phyloP scores from a whole-genome alignment of 2,797 vertebrate species.

The Tapirus indicus region DNA sequence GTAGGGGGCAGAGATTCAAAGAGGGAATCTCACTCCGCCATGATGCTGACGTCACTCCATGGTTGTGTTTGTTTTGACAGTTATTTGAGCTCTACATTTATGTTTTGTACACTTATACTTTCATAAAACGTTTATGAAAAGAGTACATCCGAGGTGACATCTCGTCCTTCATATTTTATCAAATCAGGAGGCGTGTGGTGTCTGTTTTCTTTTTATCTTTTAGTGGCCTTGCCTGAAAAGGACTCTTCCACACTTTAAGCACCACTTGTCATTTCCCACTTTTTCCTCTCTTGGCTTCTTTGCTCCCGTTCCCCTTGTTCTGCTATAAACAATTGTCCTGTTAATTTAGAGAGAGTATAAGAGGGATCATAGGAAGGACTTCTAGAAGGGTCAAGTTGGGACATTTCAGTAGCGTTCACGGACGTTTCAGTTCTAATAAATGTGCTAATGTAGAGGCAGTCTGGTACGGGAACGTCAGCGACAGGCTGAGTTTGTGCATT shows the following conservation, averaged over 20 bases:
- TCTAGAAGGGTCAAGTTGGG: not conserved
- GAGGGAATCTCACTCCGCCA: too few species aligned
- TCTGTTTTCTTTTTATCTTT: not conserved
- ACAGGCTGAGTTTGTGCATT: not conserved
- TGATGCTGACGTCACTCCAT: too few species aligned
- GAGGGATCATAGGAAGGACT: not conserved
- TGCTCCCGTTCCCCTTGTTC: not conserved
- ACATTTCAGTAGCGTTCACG: not conserved
- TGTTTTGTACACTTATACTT: not conserved
- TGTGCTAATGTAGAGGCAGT: not conserved
- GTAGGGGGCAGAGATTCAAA: too few species aligned
- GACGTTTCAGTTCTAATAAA: not conserved
- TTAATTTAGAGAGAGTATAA: constrained; percentile 12
- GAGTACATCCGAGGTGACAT: not conserved
- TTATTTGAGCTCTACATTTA: not conserved
- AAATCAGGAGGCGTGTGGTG: not conserved
- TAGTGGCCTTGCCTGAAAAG: not conserved
- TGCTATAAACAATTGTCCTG: not conserved
- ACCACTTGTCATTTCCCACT: not conserved
- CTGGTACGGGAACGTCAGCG: not conserved
- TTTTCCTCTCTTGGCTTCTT: not conserved
- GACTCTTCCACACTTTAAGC: not conserved
- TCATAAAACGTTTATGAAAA: not conserved
- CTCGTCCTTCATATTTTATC: not conserved
- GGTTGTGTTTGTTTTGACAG: not conserved